phyloP scores from a whole-genome alignment of 2,888 invertebrate species.

The Cylloceria caligata region DNA sequence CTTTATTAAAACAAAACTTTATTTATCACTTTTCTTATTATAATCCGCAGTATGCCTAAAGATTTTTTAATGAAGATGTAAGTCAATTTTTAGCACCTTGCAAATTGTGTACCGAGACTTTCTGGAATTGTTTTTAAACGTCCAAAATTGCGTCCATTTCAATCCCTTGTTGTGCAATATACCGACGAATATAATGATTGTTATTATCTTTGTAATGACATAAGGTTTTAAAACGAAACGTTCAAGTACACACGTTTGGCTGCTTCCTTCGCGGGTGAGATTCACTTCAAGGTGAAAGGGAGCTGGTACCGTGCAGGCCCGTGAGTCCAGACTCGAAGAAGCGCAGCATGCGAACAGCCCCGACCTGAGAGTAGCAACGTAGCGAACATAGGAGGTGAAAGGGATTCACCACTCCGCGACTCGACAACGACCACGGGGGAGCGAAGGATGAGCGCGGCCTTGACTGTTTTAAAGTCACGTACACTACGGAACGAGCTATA shows the following conservation, averaged over 20 bases:
- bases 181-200: neutral
- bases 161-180: neutral
- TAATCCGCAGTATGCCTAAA: neutral
- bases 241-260: slow-evolving; percentile 39
- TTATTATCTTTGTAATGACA: slow-evolving; percentile 5
- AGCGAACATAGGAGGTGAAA: slow-evolving; percentile 60
- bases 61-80: neutral
- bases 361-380: neutral
- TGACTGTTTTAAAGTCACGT: slow-evolving; percentile 66
- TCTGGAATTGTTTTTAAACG: neutral
- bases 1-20: neutral
- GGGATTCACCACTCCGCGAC: slow-evolving; percentile 60
- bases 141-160: neutral
- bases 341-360: slow-evolving; percentile 34
- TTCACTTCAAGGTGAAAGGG: slow-evolving; percentile 65
- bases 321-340: slow-evolving; percentile 44
- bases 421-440: slow-evolving; percentile 63
- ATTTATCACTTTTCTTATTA: neutral
- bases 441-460: slow-evolving; percentile 65
- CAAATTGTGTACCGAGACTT: too few species aligned
- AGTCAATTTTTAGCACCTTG: too few species aligned
- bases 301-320: slow-evolving; percentile 53
- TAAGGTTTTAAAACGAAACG: slow-evolving; percentile 49
- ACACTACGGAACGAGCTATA: slow-evolving; percentile 60
- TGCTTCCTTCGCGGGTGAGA: slow-evolving; percentile 23